Evolutionary conservation across 1,140 invertebrate genomes (phyloP), one percentile per base, ranked within the genome.

Genomic region (Drosophila nebulosa): DNA sequence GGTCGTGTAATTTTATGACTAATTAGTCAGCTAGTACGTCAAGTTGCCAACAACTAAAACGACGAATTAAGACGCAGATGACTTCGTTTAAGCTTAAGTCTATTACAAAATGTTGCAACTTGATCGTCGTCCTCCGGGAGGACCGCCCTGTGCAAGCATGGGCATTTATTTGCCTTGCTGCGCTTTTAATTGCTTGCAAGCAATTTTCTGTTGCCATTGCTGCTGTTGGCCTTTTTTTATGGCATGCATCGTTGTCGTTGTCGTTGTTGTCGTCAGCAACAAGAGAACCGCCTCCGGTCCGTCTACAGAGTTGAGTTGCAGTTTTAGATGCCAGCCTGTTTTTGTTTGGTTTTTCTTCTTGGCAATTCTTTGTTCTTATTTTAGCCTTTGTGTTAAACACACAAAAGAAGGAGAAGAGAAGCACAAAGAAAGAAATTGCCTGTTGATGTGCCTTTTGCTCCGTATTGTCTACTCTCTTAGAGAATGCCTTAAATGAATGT

Each of bases 291-390:
- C 80, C 80, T 74, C 74, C 64, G 64, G 80, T 68, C 52, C 78
- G 80, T 85, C 80, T 86, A 86, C 81, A 80, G 86, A 85, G 80
- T 85, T 85, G 73, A 85, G 81, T 70, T 86, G 77, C 81, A 85
- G 83, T 80, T 86, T 86, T 60, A 69, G 78, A 81, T 80, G 71
- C 64, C 39, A 58, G 57, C 52, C 52, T 65, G 65, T 73, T 68
- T 55, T 56, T 68, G 64, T 83, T 58, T 66, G 62, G 51, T 60
- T 57, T 36, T 57, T 55, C 39, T 56, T 35, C 32, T 55, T n/a
- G n/a, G 58, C 63, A 64, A 64, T 79, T 73, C 73, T 77, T 84
- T 84, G 79, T 84, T 85, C 79, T 64, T 79, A 64, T 59, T 80
- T 69, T 74, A 69, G 56, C 27, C 74, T 80, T 86, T 86, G 81